These are phyloP conservation scores for Scolanthus callimorphus DNA, from an alignment of 92 coral and sea anemone genomes.

Conservation along the genomic window DNA sequence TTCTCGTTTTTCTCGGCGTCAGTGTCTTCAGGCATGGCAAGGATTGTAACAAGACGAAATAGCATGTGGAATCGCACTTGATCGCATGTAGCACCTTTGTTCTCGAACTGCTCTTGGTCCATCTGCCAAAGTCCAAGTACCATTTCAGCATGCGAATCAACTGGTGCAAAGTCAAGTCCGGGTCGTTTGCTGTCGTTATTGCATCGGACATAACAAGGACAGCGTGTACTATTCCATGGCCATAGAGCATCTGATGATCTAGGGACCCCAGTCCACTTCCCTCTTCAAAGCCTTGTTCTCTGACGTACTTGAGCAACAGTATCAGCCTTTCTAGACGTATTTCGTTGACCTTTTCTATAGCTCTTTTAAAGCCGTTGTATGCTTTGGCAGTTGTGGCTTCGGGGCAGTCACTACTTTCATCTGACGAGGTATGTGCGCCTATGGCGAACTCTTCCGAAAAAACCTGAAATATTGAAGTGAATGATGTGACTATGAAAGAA, in stretches of 20 bases:
- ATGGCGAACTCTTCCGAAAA: too few relatives aligned
- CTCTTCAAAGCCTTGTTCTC: conserved; percentile 19
- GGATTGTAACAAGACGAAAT: conserved; percentile 27
- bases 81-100: conserved; percentile 45
- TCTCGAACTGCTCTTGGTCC: conserved; percentile 35
- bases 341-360: conserved; percentile 1
- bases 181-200: conserved; percentile 1
- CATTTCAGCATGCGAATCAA: conserved; percentile 33
- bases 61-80: conserved; percentile 31
- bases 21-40: conserved; percentile 29
- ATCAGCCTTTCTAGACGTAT: conserved; percentile 7
- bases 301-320: conserved; percentile 14
- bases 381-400: too few relatives aligned
- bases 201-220: conserved; percentile 17
- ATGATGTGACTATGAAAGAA: too few relatives aligned
- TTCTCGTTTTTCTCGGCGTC: conserved; percentile 20
- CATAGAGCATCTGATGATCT: conserved; percentile 15
- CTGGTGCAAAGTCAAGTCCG: background rate
- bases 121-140: conserved; percentile 43
- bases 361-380: background rate
- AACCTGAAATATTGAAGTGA: too few relatives aligned
- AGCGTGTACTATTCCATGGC: conserved; percentile 14
- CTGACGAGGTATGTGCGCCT: too few relatives aligned
- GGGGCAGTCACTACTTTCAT: too few relatives aligned
- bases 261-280: conserved; percentile 28